Evolutionary conservation across 92 coral and sea anemone genomes (phyloP).

Genomic region (Bergia sp.): DNA sequence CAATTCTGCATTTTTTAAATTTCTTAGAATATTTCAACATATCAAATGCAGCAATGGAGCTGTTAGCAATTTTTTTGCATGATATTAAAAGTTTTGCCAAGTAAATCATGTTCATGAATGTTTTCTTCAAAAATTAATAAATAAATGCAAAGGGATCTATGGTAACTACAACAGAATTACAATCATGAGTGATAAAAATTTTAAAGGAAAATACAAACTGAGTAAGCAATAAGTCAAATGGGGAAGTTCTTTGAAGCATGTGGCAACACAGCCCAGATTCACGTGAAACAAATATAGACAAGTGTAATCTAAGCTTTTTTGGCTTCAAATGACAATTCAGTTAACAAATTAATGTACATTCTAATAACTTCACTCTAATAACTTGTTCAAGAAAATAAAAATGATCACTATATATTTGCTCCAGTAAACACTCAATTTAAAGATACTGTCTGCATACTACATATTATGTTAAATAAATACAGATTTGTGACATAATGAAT

Average conservation of each 20-base stretch:
- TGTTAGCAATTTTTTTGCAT: slow-evolving; percentile 4
- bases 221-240: not conserved
- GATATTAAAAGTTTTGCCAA: not conserved
- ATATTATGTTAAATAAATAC: slow-evolving; percentile 38
- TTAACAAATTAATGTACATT: slow-evolving; percentile 32
- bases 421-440: slow-evolving; percentile 25
- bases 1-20: not conserved
- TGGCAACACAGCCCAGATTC: not conserved
- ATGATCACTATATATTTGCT: slow-evolving; percentile 22
- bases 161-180: not conserved
- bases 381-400: slow-evolving; percentile 34
- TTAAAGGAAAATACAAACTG: slow-evolving; percentile 9
- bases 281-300: not conserved
- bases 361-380: slow-evolving; percentile 24
- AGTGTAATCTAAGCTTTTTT: not conserved
- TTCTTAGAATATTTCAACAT: not conserved
- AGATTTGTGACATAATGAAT: slow-evolving; percentile 43
- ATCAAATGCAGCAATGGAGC: not conserved
- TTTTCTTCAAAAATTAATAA: slow-evolving; percentile 17
- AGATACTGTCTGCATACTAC: slow-evolving; percentile 29
- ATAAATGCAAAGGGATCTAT: not conserved
- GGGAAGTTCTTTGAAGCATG: not conserved
- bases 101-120: not conserved
- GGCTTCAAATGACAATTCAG: slow-evolving; percentile 18
- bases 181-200: not conserved